phyloP scores from a whole-genome alignment of 2,113 vertebrate genomes.

The Cryptotis parvus region DNA sequence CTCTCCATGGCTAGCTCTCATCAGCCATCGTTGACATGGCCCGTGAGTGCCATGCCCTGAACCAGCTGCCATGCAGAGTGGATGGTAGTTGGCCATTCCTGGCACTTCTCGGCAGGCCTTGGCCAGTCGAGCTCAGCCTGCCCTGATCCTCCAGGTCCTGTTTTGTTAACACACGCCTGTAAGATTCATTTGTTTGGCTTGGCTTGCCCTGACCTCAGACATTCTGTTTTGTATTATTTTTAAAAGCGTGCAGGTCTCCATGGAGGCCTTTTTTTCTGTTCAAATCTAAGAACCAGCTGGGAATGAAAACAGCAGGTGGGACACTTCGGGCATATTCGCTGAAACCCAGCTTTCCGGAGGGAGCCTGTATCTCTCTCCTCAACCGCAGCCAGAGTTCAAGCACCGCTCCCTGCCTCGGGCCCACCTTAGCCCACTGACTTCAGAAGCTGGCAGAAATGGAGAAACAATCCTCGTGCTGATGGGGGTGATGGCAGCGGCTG shows the following conservation, averaged over 20 bases:
- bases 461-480: not conserved
- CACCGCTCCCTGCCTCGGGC: not conserved
- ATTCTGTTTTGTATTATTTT: slow-evolving; percentile 81
- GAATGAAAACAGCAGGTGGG: slow-evolving; percentile 66
- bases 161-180: slow-evolving; percentile 78
- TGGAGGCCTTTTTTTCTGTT: slow-evolving; percentile 63
- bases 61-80: too few species aligned
- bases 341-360: slow-evolving; percentile 54
- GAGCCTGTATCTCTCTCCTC: not conserved
- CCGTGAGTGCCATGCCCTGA: too few species aligned
- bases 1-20: not conserved
- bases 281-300: slow-evolving; percentile 77
- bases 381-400: not conserved
- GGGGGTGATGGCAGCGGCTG: not conserved
- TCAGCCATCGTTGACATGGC: too few species aligned
- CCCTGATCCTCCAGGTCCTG: slow-evolving; percentile 70
- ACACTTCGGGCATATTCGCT: not conserved
- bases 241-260: slow-evolving; percentile 75
- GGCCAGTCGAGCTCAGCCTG: slow-evolving; percentile 12
- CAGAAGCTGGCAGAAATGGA: not conserved
- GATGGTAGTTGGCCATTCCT: slow-evolving; percentile 64
- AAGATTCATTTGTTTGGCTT: slow-evolving; percentile 83
- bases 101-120: slow-evolving; percentile 48
- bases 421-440: not conserved
- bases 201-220: slow-evolving; percentile 75